Conservation (phyloP, 2,888 invertebrate genomes). For the Polyommatus iphigenia region DNA sequence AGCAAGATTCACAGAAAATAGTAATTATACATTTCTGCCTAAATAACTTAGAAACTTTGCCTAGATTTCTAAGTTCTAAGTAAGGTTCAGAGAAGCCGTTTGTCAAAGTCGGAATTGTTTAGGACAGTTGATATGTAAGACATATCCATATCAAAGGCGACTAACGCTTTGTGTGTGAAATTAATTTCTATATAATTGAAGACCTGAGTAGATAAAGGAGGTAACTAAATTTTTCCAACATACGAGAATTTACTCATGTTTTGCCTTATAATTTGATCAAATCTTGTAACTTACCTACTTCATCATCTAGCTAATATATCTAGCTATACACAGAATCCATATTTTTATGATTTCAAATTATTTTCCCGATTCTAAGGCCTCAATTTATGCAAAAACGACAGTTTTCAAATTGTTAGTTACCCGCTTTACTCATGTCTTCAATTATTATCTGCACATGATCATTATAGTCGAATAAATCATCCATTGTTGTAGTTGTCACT, state of each 20-base stretch:
- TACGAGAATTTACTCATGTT: no score
- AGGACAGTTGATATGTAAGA: slow-evolving; percentile 15
- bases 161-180: neutral
- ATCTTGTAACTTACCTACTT: no score
- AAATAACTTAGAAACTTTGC: neutral
- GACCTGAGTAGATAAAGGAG: no score
- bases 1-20: neutral
- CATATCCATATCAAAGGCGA: neutral
- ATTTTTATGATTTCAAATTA: no score
- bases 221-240: no score
- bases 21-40: neutral
- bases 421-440: no score
- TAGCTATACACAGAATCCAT: no score
- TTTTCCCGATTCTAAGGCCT: no score
- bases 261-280: no score
- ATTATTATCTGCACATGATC: neutral
- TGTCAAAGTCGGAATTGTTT: neutral
- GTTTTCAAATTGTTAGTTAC: no score
- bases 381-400: no score
- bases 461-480: neutral
- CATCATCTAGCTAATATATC: no score
- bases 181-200: neutral
- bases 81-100: neutral
- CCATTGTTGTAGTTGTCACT: neutral
- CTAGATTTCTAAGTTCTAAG: neutral